These are phyloP conservation scores for Caenorhabditis sp. DNA, from an alignment of 2,888 invertebrate genomes.

Conservation along the genomic window DNA sequence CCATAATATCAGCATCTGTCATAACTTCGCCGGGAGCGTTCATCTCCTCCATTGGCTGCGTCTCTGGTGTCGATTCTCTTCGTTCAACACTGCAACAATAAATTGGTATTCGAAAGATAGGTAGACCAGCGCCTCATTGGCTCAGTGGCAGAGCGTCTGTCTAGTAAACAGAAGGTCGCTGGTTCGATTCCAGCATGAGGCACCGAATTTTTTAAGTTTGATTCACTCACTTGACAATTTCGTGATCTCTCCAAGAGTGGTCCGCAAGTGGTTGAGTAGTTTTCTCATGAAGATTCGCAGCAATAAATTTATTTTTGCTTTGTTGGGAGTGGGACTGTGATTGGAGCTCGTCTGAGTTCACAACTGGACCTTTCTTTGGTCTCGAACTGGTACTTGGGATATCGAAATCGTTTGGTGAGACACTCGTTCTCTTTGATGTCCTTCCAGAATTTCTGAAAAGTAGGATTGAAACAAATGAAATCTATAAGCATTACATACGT, in stretches of 20 bases:
- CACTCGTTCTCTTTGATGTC: not conserved
- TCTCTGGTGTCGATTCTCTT: not conserved
- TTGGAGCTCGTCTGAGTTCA: not conserved
- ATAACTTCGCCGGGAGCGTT: not conserved
- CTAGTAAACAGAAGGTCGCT: conserved; percentile 83
- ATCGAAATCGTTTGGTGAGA: not conserved
- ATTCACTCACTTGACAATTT: conserved; percentile 12
- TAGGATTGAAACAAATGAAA: not conserved
- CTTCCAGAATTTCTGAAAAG: not conserved
- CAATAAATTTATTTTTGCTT: conserved; percentile 28
- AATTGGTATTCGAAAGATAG: not conserved
- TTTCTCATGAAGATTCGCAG: not conserved
- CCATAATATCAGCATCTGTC: conserved; percentile 3
- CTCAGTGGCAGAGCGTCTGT: conserved; percentile 83
- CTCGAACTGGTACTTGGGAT: conserved; percentile 1
- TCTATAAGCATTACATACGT: conserved; percentile 7
- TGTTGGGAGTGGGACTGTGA: conserved; percentile 1
- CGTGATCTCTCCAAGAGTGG: conserved; percentile 39
- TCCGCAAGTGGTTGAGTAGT: conserved; percentile 29
- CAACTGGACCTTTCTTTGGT: conserved; percentile 10
- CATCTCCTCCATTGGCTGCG: not conserved
- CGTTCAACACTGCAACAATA: conserved; percentile 6
- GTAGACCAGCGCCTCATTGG: conserved; percentile 77
- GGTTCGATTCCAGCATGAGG: conserved; percentile 83
- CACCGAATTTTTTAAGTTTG: conserved; percentile 63